These are phyloP conservation scores for Apis cerana DNA, from an alignment of 1,140 invertebrate species.

Conservation along the genomic window DNA sequence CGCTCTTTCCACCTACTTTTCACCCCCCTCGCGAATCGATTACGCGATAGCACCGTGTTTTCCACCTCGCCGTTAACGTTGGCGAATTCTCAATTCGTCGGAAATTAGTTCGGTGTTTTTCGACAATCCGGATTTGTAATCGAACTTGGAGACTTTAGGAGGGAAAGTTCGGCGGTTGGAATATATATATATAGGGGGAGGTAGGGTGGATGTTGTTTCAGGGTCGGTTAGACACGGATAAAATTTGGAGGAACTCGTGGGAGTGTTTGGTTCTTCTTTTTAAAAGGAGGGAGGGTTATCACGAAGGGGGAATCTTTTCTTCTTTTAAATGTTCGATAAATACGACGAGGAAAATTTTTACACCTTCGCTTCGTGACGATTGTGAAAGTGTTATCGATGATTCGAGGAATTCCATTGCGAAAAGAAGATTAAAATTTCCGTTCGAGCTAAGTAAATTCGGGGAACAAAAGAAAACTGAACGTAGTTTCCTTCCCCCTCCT, in stretches of 20 bases:
- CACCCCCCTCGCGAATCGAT: neutral
- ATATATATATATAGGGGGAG: too few species aligned
- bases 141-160: neutral
- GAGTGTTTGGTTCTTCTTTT: neutral
- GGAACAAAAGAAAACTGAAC: neutral
- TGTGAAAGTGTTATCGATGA: too few species aligned
- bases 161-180: neutral
- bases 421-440: too few species aligned
- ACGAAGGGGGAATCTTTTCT: too few species aligned
- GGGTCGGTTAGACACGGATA: conserved; percentile 2
- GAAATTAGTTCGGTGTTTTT: conserved; percentile 38
- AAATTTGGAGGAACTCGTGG: neutral
- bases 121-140: conserved; percentile 19
- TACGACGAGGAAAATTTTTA: too few species aligned
- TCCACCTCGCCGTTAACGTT: conserved; percentile 16
- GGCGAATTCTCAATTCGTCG: conserved; percentile 3
- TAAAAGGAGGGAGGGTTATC: too few species aligned
- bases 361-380: too few species aligned
- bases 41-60: conserved; percentile 17
- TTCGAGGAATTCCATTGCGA: too few species aligned
- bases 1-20: neutral
- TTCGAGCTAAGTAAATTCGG: too few species aligned
- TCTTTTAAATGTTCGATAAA: too few species aligned
- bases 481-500: neutral
- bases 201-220: neutral